These are phyloP conservation scores for cat (Felis catus) DNA, from an alignment of 2,113 vertebrate genomes.

Conservation along the genomic window DNA sequence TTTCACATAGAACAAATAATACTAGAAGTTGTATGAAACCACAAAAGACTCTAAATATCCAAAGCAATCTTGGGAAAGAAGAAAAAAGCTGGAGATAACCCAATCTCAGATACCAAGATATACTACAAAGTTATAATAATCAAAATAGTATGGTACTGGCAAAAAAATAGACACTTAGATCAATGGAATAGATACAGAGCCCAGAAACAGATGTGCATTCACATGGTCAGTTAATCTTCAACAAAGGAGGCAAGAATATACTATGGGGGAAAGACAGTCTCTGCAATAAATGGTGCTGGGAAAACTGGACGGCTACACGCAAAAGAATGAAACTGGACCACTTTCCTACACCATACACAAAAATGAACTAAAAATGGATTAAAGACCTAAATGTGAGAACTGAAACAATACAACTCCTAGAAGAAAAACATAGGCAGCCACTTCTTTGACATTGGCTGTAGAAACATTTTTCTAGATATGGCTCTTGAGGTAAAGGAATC, in stretches of 20 bases:
- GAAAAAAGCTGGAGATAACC: not conserved
- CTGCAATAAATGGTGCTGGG: not conserved
- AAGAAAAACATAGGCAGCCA: not conserved
- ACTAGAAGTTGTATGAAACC: too few species aligned
- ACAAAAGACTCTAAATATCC: not conserved
- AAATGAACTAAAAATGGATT: not conserved
- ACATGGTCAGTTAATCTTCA: not conserved
- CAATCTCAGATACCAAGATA: not conserved
- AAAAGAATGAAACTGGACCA: not conserved
- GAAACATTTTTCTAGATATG: not conserved
- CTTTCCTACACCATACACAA: not conserved
- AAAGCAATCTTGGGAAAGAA: not conserved
- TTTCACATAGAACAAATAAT: too few species aligned
- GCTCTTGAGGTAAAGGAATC: too few species aligned
- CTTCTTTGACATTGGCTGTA: not conserved
- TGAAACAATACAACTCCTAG: not conserved
- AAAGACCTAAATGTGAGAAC: not conserved
- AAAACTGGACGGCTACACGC: not conserved
- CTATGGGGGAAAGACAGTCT: not conserved
- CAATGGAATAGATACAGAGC: not conserved
- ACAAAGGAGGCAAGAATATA: not conserved
- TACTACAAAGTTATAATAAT: not conserved
- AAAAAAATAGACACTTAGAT: not conserved
- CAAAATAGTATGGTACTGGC: not conserved
- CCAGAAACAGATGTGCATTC: not conserved